Base-by-base conservation (phyloP, 1,140 invertebrate genomes). In the Lycorma delicatula region DNA sequence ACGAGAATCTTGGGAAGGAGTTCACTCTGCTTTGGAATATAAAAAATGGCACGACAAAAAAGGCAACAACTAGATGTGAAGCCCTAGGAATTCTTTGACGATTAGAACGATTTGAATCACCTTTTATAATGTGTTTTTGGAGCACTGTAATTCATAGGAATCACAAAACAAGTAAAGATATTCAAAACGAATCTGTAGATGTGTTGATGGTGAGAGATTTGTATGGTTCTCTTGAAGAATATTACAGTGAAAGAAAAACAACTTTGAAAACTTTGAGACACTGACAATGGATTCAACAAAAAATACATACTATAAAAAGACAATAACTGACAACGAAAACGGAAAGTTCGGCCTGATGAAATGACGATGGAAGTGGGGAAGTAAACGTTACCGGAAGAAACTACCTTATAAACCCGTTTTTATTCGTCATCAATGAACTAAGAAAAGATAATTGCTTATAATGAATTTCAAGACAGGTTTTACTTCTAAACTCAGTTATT, bases 341-440 rank as follows among this genome's bases (percentile, higher is more conserved):
- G 63, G 48, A 63, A 27, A 53, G 1, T 63, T 23, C 48, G 25
- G 11, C 22, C 44, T 0, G 60, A 49, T 28, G 59, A 64, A 61
- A 51, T 26, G n/a, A n/a, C n/a, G n/a, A n/a, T n/a, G 31, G 22
- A 50, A 50, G 48, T 1, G 27, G 53, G 27, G 59, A 57, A 56
- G 27, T 56, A 1, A 48, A 54, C 54, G 18, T 60, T 11, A 61
- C 54, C 23, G 50, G 58, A 25, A 38, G 63, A 36, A 59, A 67
- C 25, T 18, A 55, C 44, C 59, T 66, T 36, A 36, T 63, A 13
- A 57, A 51, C 16, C 62, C 61, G 49, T 67, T 58, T 56, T 36
- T 64, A 2, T 44, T 60, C 1, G 44, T 63, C 11, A 59, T 63
- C 2, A 60, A 65, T 51, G 64, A 51, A 58, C 64, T 28, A 46